Evolutionary conservation across 2,797 vertebrate genomes (phyloP).

Genomic region (Psittacula echo): DNA sequence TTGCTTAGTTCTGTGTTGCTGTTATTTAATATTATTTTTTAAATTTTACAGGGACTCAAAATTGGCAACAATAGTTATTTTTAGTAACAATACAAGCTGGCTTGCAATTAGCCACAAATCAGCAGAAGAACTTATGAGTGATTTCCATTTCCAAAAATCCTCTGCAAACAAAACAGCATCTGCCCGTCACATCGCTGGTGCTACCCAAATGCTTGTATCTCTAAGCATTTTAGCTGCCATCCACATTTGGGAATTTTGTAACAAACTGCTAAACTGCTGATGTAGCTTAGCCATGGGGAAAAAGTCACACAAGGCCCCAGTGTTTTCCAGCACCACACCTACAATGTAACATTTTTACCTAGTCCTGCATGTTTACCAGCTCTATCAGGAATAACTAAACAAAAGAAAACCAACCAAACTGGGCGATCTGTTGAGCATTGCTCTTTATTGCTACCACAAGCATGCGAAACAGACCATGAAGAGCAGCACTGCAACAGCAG

Average conservation of each 20-base stretch:
- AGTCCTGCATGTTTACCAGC: background rate
- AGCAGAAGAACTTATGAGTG: background rate
- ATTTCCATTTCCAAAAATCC: slow-evolving; percentile 7
- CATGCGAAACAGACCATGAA: background rate
- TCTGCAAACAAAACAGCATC: background rate
- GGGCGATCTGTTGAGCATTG: background rate
- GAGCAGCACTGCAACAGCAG: background rate
- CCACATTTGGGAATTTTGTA: background rate
- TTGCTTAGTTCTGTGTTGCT: background rate
- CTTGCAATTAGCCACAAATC: background rate
- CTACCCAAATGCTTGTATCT: background rate
- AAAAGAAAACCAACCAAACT: background rate
- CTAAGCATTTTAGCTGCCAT: background rate
- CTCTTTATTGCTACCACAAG: background rate
- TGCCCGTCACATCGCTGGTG: background rate
- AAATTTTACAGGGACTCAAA: background rate
- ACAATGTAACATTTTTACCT: background rate
- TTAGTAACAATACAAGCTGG: background rate
- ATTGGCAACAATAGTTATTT: background rate
- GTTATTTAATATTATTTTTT: background rate
- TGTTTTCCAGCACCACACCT: background rate
- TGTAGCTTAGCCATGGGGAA: background rate
- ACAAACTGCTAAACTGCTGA: background rate
- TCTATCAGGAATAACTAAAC: background rate
- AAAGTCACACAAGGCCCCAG: background rate